Evolutionary conservation across 1,140 invertebrate genomes (phyloP).

Genomic region (Vanessa tameamea): DNA sequence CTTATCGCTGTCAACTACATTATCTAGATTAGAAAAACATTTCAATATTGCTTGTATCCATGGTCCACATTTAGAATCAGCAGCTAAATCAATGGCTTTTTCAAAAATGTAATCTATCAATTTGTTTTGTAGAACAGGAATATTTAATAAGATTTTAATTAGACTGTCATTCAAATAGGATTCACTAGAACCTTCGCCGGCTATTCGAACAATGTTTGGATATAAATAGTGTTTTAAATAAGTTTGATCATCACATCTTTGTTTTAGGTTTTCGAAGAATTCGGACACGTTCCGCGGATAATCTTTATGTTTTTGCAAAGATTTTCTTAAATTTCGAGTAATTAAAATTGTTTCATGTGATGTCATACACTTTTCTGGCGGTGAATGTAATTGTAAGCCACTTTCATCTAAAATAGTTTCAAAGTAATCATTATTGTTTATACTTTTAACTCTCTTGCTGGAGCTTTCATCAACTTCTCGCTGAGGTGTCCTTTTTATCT

Average conservation of each 20-base stretch:
- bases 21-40: conserved; percentile 67
- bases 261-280: conserved; percentile 61
- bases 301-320: conserved; percentile 67
- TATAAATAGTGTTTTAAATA: conserved; percentile 69
- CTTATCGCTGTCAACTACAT: conserved; percentile 52
- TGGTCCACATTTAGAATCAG: conserved; percentile 57
- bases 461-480: not conserved
- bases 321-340: conserved; percentile 66
- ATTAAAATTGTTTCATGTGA: conserved; percentile 59
- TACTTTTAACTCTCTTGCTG: conserved; percentile 41
- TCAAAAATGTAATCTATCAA: conserved; percentile 69
- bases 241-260: conserved; percentile 56
- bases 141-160: conserved; percentile 69
- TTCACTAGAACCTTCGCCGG: conserved; percentile 54
- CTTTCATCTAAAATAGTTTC: conserved; percentile 54
- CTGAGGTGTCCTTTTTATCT: conserved; percentile 10
- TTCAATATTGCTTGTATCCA: conserved; percentile 74
- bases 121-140: conserved; percentile 68
- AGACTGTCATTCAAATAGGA: conserved; percentile 57
- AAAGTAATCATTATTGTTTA: conserved; percentile 51
- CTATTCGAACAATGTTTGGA: conserved; percentile 60
- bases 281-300: conserved; percentile 70
- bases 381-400: conserved; percentile 58
- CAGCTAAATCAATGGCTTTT: conserved; percentile 66
- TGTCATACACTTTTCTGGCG: conserved; percentile 57